Base-by-base conservation (phyloP, 2,888 invertebrate genomes). In the Rhamphomyia laevipes region DNA sequence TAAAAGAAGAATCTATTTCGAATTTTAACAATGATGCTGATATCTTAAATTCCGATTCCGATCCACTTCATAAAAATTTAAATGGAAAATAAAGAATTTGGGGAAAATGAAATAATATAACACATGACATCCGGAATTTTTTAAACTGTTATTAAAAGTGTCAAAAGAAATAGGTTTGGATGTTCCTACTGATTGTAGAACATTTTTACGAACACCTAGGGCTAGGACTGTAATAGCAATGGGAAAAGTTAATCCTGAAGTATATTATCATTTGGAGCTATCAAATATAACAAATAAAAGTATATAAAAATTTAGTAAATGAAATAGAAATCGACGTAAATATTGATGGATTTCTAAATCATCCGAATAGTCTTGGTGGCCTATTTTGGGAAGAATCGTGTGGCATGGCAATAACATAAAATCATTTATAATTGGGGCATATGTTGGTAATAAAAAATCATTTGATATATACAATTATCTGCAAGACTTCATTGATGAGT, bases 261-360 rank as follows among this genome's bases (percentile, higher is more conserved):
- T 17, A 40, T 40, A 40, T 40, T 40, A 40, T 40, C 17, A 40
- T 40, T 40, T 40, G 17, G 38, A 17, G 11, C 16, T 40, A 40
- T 40, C 38, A 17, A 17, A 40, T 40, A 40, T 17, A 18, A 40
- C 16, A 40, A 17, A 40, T 17, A 17, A 40, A 40, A 16, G 17
- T 2, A n/a, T 17, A 40, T 3, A 40, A 17, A 17, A 40, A 40
- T 40, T 40, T 40, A 16, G 38, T 11, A 40, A 40, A 40, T 46
- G 17, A 46, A 46, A 40, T 31, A 41, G 23, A 41, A 27, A 31
- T 46, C 11, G 40, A 46, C 41, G 13, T 46, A 16, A 46, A 41
- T 30, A 46, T 46, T n/a, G 30, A 46, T 46, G 46, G 40, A 12
- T 31, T 11, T 13, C 46, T 15, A 46, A 46, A 46, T 30, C 40